Percentiles rank a stretch among this genome's conserved stretches.
Conservation (phyloP, 1,140 invertebrate species). For the Drosophila sechellia region DNA sequence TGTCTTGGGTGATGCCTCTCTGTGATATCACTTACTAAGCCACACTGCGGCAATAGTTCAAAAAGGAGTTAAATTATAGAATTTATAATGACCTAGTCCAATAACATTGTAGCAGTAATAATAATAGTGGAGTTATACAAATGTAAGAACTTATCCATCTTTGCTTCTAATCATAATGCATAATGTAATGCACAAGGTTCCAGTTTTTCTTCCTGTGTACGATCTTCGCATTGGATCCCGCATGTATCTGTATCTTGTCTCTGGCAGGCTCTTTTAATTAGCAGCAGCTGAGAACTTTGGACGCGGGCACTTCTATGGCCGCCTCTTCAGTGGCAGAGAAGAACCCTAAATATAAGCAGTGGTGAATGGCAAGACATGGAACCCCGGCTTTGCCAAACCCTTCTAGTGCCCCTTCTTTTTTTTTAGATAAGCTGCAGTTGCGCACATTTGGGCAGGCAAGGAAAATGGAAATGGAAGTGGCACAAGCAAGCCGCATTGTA, state of each 20-base stretch:
- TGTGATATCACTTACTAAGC: conserved; percentile 37
- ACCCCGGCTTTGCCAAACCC: conserved; percentile 10
- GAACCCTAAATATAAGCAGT: conserved; percentile 50
- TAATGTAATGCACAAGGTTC: too few species aligned
- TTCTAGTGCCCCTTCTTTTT: neutral
- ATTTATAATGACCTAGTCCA: neutral
- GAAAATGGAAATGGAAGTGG: conserved; percentile 53
- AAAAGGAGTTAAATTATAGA: neutral
- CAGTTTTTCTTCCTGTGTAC: conserved; percentile 8
- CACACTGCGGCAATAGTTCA: neutral
- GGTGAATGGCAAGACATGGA: conserved; percentile 50
- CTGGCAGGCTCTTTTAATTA: conserved; percentile 61
- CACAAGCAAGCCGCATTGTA: conserved; percentile 49
- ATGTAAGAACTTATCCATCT: neutral
- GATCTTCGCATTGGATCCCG: conserved; percentile 14
- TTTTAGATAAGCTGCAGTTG: conserved; percentile 42
- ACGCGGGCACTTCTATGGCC: conserved; percentile 46
- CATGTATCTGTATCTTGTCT: conserved; percentile 45
- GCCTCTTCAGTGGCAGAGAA: conserved; percentile 28
- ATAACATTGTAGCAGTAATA: neutral
- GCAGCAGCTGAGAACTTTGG: conserved; percentile 42
- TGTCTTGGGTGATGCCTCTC: conserved; percentile 45
- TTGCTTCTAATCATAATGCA: neutral
- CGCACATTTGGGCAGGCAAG: conserved; percentile 54
- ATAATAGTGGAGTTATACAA: too few species aligned